phyloP scores from a whole-genome alignment of 2,797 vertebrate genomes.

The Parauchenoglanis punctatus region DNA sequence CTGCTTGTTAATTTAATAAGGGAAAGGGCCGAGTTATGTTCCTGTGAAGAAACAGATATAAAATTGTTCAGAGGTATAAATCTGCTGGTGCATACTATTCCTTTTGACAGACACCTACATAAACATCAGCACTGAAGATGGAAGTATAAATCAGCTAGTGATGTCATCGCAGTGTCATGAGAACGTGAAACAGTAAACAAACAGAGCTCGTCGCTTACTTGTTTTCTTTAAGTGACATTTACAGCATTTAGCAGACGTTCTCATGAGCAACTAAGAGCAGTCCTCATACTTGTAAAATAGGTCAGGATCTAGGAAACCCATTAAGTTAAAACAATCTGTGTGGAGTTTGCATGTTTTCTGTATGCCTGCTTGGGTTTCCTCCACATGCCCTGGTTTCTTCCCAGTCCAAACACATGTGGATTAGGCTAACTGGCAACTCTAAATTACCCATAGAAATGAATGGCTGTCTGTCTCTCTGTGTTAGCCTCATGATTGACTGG shows the following conservation, averaged over 20 bases:
- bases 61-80: background rate
- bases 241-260: background rate
- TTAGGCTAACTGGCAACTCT: too few species aligned
- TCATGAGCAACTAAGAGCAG: background rate
- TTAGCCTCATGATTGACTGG: too few species aligned
- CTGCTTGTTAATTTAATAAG: background rate
- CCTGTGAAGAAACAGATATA: background rate
- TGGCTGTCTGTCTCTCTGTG: too few species aligned
- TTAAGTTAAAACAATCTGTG: background rate
- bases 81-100: background rate
- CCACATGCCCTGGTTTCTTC: too few species aligned
- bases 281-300: background rate
- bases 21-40: background rate
- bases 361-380: too few species aligned
- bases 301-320: background rate
- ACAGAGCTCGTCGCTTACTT: background rate
- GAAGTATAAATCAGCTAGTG: background rate
- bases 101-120: background rate
- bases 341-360: too few species aligned
- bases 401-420: too few species aligned
- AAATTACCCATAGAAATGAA: too few species aligned
- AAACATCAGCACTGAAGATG: background rate
- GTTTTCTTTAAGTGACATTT: background rate
- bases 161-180: background rate
- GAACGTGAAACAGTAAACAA: background rate